phyloP scores from a whole-genome alignment of 2,888 invertebrate genomes.

The Rutpela maculata region DNA sequence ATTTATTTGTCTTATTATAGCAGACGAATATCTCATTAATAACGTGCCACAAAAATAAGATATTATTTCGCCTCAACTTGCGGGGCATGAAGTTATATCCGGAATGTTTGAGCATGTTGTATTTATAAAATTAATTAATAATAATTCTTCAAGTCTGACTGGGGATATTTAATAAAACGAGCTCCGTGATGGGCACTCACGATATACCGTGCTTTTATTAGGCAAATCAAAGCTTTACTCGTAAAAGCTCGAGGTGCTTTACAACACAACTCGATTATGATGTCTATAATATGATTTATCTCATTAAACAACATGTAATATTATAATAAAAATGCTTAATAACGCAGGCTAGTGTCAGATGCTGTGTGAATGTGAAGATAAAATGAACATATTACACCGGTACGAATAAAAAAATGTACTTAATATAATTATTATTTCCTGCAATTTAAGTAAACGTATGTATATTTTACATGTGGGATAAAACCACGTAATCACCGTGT shows the following conservation, averaged over 20 bases:
- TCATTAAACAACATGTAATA: not conserved
- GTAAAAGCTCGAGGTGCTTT: constrained; percentile 5
- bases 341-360: constrained; percentile 1
- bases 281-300: not conserved
- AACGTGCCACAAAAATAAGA: constrained; percentile 9
- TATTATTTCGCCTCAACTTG: not conserved
- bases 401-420: constrained; percentile 31
- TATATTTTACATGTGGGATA: constrained; percentile 7
- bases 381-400: constrained; percentile 1
- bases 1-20: not conserved
- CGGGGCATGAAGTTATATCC: not conserved
- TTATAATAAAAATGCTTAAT: not conserved
- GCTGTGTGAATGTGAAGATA: not conserved
- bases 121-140: constrained; percentile 21
- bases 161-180: constrained; percentile 20
- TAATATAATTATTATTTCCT: constrained; percentile 31
- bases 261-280: constrained; percentile 2
- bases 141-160: constrained; percentile 16
- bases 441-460: constrained; percentile 16
- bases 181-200: constrained; percentile 20
- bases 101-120: not conserved
- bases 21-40: not conserved
- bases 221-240: not conserved
- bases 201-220: not conserved
- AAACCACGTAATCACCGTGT: constrained; percentile 12